Base-by-base conservation (phyloP, 2,888 invertebrate genomes). In the Polydrusus tereticollis region DNA sequence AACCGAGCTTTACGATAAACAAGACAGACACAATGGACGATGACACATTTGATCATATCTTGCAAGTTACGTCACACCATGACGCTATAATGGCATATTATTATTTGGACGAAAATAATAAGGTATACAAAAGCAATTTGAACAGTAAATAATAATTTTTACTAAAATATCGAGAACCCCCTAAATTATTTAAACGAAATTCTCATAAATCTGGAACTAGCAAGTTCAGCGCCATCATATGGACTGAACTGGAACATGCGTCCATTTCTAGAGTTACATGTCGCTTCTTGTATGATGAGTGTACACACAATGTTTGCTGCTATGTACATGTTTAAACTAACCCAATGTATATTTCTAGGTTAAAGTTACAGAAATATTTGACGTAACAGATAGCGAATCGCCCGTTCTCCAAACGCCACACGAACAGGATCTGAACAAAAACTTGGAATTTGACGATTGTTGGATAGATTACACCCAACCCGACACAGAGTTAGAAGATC, bases 41-140 rank as follows among this genome's bases (percentile, higher is more conserved):
- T 77, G 92, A 92, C 82, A 89, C 92, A 29, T 92, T 91, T 82
- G 92, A 92, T 76, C 91, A 92, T 82, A 90, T 92, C 77, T 87
- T 91, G 57, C 89, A 90, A 86, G 94, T 94, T 78, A 95, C 96
- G 63, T 88, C 93, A 50, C 92, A 94, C 78, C 95, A 96, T 81
- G 97, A 97, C 78, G 93, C 96, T 0, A 87, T 95, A 7, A 94
- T 97, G 88, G 93, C 96, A 0, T 97, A 94, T 86, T 96, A 97
- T 86, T 97, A 96, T 84, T 90, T 94, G 83, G 96, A 96, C 83
- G 92, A 93, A 79, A 91, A 94, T 80, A 94, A 95, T 85, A 92
- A 94, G 88, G 93, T 92, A 83, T 14, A 36, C 38, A 36, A 62
- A 38, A 36, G n/a, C 4, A n/a, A 16, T 8, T 20, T 5, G 14